Evolutionary conservation across 2,113 vertebrate species (phyloP), one percentile per base, ranked within the genome.

Genomic region (Columba janthina): DNA sequence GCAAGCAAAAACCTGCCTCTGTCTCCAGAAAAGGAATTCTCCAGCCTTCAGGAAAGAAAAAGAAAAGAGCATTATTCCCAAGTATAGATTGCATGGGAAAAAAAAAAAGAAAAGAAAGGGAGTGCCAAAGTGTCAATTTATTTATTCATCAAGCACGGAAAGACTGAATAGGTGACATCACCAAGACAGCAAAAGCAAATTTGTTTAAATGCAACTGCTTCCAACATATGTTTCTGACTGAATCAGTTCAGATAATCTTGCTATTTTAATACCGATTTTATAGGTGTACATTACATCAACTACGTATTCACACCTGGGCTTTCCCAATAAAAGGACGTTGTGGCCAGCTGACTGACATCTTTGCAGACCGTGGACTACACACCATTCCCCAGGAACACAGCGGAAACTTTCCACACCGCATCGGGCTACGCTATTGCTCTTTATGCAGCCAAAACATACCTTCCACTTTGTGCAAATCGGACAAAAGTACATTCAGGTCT

Each of bases 1-100:
- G 96, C 95, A 97, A 94, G 97, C 42, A 19, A 58, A 50, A 96
- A 95, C 93, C 50, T 97, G 95, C 92, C 92, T 91, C 89, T 91
- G 93, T 85, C 25, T 20, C 36, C 71, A 94, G 89, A 87, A 88
- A 91, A 94, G 88, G 69, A 89, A 88, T 85, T 75, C 70, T 95
- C 90, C 93, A 94, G 70, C 96, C 95, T 96, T 94, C 53, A 74
- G 89, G 28, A 57, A 75, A 64, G 85, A 88, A 38, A 62, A 81
- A 19, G 69, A 71, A 42, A 46, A 76, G 48, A 81, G 85, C 89
- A 90, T 97, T 95, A 96, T 78, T 94, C 75, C 57, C 79, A 85
- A 88, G 69, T 56, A 65, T 1, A 77, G 69, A 83, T 14, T 64
- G 36, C 58, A 74, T 44, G 26, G 71, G 44, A 69, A 79, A 62